Conservation (phyloP, 2,888 invertebrate species). For the Vandiemenella viatica region DNA sequence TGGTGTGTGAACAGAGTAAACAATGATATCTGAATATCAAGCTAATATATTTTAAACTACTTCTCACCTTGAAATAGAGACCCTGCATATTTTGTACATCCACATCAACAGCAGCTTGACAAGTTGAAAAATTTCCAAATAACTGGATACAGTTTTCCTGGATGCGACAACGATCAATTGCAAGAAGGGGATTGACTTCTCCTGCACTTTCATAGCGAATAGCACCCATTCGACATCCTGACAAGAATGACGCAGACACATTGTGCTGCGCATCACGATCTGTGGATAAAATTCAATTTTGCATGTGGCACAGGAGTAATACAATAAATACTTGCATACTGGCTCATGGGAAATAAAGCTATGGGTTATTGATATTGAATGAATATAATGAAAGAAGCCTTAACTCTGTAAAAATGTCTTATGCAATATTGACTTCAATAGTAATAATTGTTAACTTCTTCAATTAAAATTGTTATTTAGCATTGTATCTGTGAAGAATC, state of each 20-base stretch:
- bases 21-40: neutral
- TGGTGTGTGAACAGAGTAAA: neutral
- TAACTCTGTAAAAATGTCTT: no score
- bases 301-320: no score
- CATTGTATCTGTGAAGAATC: no score
- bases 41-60: slow-evolving; percentile 3
- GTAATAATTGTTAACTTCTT: no score
- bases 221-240: slow-evolving; percentile 73
- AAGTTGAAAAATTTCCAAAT: slow-evolving; percentile 88
- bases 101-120: slow-evolving; percentile 65
- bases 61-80: slow-evolving; percentile 62
- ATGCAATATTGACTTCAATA: no score
- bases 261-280: slow-evolving; percentile 86
- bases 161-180: slow-evolving; percentile 75
- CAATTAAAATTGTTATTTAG: no score
- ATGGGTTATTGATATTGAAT: no score
- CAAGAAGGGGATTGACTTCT: slow-evolving; percentile 83
- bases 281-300: slow-evolving; percentile 28
- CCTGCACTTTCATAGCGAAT: slow-evolving; percentile 80
- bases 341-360: no score
- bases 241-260: slow-evolving; percentile 65
- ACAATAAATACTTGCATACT: no score
- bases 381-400: no score
- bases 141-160: slow-evolving; percentile 72
- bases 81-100: slow-evolving; percentile 91